These are phyloP conservation scores for Pollachius pollachius DNA, from an alignment of 2,113 vertebrate genomes.

Conservation along the genomic window DNA sequence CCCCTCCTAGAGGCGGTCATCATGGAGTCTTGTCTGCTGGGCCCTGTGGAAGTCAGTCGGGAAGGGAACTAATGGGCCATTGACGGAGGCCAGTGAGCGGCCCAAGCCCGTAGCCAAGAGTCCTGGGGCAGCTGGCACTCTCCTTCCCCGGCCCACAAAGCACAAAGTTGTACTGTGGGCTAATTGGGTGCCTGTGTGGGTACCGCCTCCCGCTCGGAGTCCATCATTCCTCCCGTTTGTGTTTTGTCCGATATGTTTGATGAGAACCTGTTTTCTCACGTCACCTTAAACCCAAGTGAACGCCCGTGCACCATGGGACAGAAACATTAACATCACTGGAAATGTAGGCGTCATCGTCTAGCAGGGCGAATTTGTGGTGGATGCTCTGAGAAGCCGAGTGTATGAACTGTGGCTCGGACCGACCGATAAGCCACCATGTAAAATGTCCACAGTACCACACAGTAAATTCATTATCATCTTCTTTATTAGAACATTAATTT, in stretches of 20 bases:
- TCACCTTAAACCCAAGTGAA: too few species aligned
- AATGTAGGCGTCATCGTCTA: too few species aligned
- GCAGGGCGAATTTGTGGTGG: too few species aligned
- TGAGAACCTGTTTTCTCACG: too few species aligned
- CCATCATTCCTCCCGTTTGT: conserved; percentile 23
- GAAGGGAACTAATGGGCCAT: conserved; percentile 37
- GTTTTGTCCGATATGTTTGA: conserved; percentile 6
- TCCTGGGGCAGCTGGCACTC: conserved; percentile 58
- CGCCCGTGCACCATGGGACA: too few species aligned
- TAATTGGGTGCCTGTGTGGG: conserved; percentile 66
- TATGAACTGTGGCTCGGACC: too few species aligned
- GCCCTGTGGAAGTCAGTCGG: neutral
- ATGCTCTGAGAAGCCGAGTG: too few species aligned
- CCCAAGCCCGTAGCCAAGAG: conserved; percentile 50
- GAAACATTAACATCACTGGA: too few species aligned
- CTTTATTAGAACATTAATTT: too few species aligned
- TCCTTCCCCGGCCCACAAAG: conserved; percentile 56
- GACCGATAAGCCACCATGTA: too few species aligned
- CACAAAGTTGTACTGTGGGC: conserved; percentile 68
- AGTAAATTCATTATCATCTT: too few species aligned
- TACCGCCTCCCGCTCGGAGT: conserved; percentile 39
- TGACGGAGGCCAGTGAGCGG: conserved; percentile 50
- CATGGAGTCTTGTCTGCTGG: conserved; percentile 15
- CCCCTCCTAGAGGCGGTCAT: conserved; percentile 8
- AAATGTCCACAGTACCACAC: too few species aligned